Evolutionary conservation across 2,888 invertebrate genomes (phyloP), one percentile per base, ranked within the genome.

Genomic region (Ormyrus rosae): DNA sequence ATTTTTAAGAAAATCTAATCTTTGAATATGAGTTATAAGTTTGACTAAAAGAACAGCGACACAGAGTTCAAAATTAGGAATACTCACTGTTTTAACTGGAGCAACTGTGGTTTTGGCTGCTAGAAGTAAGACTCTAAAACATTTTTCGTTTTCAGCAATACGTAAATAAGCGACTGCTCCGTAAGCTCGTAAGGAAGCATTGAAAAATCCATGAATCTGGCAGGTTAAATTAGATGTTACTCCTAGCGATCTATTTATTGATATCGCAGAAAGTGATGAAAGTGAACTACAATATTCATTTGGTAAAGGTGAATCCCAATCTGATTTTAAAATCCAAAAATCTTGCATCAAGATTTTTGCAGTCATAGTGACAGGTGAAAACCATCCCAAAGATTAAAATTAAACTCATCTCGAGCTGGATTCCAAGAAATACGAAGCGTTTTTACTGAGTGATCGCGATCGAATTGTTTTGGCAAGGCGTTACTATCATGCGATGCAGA

Each of bases 261-360:
- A 48, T 0, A 82, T 7, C 0, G 9, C 7, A 0, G 74, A 34
- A 19, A 83, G 45, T 1, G 34, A 13, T 5, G 73, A 11, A 0
- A 84, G 65, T 0, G 70, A 51, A 0, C 68, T 2, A 7, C 68
- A 56, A 50, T 78, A 78, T 11, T 79, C 60, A 0, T 13, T 1
- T 0, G 82, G 80, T 1, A 84, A 48, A 0, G 79, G 64, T 0
- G 67, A 51, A 50, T 83, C 83, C 82, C 81, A 83, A 9, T 71
- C 79, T 0, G 58, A 46, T 8, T 65, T 73, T 5, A 64, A 45
- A 1, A 80, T 34, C 82, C 83, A 83, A 0, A 83, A 56, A 9
- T 80, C 77, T 58, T 83, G 83, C 65, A 84, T 75, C 11, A 83
- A 34, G 6, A 83, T 78, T 45, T 84, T 83, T 0, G 81, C 82